A percentile compares a stretch with the other conserved stretches of the same genome.
These are phyloP conservation scores for Luperina nickerlii DNA, from an alignment of 2,888 invertebrate genomes.

Conservation along the genomic window DNA sequence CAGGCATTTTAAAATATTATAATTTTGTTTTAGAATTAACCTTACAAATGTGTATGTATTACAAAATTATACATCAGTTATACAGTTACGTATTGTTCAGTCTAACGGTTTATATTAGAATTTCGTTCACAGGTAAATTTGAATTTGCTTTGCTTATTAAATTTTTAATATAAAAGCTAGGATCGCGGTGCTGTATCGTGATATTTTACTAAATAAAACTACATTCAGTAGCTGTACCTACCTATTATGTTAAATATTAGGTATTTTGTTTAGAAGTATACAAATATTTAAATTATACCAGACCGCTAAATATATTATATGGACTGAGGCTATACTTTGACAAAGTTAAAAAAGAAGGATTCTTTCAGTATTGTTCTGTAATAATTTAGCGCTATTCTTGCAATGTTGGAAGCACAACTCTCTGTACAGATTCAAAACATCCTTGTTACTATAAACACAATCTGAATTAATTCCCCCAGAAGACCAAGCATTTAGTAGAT, in stretches of 20 bases:
- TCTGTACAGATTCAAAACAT: background rate
- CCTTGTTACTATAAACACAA: too few species aligned
- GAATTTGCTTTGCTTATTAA: slow-evolving; percentile 50
- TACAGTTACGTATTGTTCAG: slow-evolving; percentile 11
- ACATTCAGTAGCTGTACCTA: background rate
- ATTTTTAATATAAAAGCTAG: slow-evolving; percentile 51
- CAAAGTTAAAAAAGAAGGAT: background rate
- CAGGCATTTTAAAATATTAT: background rate
- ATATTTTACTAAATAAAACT: slow-evolving; percentile 33
- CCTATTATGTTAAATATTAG: background rate
- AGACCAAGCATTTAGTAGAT: background rate
- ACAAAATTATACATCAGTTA: slow-evolving; percentile 6
- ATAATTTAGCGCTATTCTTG: background rate
- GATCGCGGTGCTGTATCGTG: slow-evolving; percentile 19
- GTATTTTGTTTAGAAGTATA: background rate
- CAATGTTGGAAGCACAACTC: background rate
- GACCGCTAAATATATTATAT: background rate
- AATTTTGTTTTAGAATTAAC: slow-evolving; percentile 8
- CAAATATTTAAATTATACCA: background rate
- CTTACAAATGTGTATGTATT: background rate
- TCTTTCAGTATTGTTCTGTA: too few species aligned
- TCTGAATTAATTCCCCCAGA: background rate
- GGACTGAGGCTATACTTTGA: background rate
- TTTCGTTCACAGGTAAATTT: slow-evolving; percentile 51
- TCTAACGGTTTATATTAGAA: slow-evolving; percentile 47